phyloP scores from a whole-genome alignment of 1,140 invertebrate genomes.

The Lucilia sericata region DNA sequence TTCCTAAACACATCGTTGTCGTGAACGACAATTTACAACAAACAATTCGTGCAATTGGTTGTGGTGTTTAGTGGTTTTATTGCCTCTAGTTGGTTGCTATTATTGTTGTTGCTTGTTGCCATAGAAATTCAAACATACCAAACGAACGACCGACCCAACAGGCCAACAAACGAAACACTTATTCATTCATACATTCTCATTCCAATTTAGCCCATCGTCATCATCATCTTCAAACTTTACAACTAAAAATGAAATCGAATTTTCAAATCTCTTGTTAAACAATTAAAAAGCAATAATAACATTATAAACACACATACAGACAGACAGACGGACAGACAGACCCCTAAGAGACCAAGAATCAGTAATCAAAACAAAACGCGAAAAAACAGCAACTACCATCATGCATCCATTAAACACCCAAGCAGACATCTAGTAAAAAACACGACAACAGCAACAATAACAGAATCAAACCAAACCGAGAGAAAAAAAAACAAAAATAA shows the following conservation, averaged over 20 bases:
- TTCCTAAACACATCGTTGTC: background rate
- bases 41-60: background rate
- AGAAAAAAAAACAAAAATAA: background rate
- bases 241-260: slow-evolving; percentile 11
- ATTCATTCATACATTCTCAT: background rate
- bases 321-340: background rate
- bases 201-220: background rate
- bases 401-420: slow-evolving; percentile 30
- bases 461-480: background rate
- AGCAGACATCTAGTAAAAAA: background rate
- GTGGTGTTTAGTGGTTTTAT: background rate
- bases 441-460: background rate
- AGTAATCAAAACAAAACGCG: slow-evolving; percentile 26
- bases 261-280: slow-evolving; percentile 21
- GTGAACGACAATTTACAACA: background rate
- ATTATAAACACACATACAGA: background rate
- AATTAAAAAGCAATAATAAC: slow-evolving; percentile 39
- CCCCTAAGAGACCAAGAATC: slow-evolving; percentile 1
- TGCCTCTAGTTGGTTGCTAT: background rate
- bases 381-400: slow-evolving; percentile 3
- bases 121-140: background rate
- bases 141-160: background rate
- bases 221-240: background rate
- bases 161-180: background rate
- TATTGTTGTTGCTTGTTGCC: background rate